Evolutionary conservation across 2,797 vertebrate genomes (phyloP).

Genomic region (Protosalanx chinensis): DNA sequence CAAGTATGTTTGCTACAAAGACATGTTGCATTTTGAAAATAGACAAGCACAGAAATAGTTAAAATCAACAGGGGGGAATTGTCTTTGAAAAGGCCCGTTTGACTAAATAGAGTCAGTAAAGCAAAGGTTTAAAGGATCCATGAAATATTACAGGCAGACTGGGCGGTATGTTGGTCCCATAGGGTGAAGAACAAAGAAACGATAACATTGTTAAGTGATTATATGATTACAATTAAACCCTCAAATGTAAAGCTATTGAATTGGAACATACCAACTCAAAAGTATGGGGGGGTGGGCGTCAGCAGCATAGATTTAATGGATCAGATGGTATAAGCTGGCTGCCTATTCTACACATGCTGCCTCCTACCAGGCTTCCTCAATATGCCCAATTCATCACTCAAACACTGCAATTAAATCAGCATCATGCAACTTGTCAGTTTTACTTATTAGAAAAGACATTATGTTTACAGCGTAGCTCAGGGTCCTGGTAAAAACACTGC

Average conservation of each 20-base stretch:
- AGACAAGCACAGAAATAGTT: constrained; percentile 18
- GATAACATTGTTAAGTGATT: background rate
- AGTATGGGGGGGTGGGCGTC: background rate
- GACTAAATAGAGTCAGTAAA: constrained; percentile 13
- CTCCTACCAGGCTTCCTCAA: constrained; percentile 12
- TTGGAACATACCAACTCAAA: background rate
- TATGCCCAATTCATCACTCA: constrained; percentile 38
- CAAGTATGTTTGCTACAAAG: constrained; percentile 26
- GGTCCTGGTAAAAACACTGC: constrained; percentile 23
- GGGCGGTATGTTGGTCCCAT: background rate
- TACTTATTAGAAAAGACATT: constrained; percentile 42
- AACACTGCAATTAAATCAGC: constrained; percentile 49
- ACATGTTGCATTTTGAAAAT: constrained; percentile 33
- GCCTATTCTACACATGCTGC: constrained; percentile 21
- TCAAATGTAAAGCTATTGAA: constrained; percentile 7
- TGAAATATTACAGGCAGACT: background rate
- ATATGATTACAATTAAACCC: background rate
- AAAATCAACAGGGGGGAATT: background rate
- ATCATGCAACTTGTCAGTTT: constrained; percentile 48
- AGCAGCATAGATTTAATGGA: constrained; percentile 16
- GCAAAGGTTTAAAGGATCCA: background rate
- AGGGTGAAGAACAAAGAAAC: constrained; percentile 6
- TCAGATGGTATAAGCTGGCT: constrained; percentile 15
- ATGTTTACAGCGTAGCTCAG: constrained; percentile 34
- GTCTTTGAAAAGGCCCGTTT: background rate